Evolutionary conservation across 2,113 vertebrate species (phyloP), one percentile per base, ranked within the genome.

Genomic region (Athene noctua): DNA sequence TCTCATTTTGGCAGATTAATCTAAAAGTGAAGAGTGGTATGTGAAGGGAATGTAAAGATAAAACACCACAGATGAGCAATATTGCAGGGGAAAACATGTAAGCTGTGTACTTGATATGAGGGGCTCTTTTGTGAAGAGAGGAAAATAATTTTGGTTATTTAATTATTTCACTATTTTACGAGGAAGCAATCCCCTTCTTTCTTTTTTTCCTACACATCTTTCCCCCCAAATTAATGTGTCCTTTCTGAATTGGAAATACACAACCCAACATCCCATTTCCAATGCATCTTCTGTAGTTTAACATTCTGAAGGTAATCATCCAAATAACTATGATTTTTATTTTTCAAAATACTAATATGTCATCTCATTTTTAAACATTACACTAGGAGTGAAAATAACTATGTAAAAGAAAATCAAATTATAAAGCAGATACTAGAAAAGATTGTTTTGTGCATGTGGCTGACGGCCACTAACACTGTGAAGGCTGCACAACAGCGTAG

Each of bases 1-100:
- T 98, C 98, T 98, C 98, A 98, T 98, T 98, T 98, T 98, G 96
- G 96, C 96, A 98, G 98, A 98, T 98, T 98, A 98, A 98, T 98
- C 98, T 98, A 96, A 97, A 98, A 98, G 96, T 97, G 97, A 97
- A 95, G 97, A 96, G 97, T 47, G 52, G 91, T 94, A 97, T 98
- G 98, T 98, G 97, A 97, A 98, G 88, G 81, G 98, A 98, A 98
- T 98, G 89, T 96, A 97, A 98, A 97, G 97, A 97, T 91, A 88
- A 96, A 97, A 88, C 94, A 90, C 88, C 95, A 96, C 95, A 96
- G 84, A 97, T 95, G 96, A 97, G 92, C 62, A 98, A 54, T 85
- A 83, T 96, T 89, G 83, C 92, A 80, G 77, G 47, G 88, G 32
- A 88, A 94, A 55, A 93, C 80, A 92, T 88, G 88, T 74, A 92